Percentiles rank a stretch among this genome's conserved stretches.
Conservation (phyloP, 2,797 vertebrate species). For the Sternotherus odoratus region DNA sequence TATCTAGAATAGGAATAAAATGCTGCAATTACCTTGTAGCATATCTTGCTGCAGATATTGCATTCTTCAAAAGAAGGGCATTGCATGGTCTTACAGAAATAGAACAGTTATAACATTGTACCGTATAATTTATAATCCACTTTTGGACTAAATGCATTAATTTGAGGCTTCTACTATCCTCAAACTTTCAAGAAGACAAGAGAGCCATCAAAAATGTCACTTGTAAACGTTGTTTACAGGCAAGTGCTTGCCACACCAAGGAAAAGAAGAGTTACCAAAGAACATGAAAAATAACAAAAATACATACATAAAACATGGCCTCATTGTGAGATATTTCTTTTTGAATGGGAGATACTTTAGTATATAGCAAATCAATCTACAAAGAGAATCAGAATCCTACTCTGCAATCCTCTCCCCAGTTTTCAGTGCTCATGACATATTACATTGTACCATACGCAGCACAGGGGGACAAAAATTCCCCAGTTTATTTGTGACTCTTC, state of each 20-base stretch:
- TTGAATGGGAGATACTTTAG: not conserved
- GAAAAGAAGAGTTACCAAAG: not conserved
- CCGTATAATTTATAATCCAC: not conserved
- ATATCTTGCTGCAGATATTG: not conserved
- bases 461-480: constrained; percentile 46
- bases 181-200: not conserved
- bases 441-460: constrained; percentile 32
- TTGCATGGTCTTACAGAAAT: not conserved
- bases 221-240: not conserved
- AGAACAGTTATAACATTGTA: not conserved
- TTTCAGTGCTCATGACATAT: constrained; percentile 40
- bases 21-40: not conserved
- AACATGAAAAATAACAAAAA: not conserved
- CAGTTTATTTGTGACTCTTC: constrained; percentile 71
- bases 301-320: not conserved
- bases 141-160: not conserved
- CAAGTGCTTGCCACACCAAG: not conserved
- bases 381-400: constrained; percentile 13
- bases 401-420: not conserved
- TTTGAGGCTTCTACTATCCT: not conserved
- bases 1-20: not conserved
- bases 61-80: not conserved
- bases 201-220: not conserved
- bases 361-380: constrained; percentile 23
- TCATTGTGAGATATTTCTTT: constrained; percentile 9